Evolutionary conservation across 2,113 vertebrate genomes (phyloP).

Genomic region (Macroglossus sobrinus): DNA sequence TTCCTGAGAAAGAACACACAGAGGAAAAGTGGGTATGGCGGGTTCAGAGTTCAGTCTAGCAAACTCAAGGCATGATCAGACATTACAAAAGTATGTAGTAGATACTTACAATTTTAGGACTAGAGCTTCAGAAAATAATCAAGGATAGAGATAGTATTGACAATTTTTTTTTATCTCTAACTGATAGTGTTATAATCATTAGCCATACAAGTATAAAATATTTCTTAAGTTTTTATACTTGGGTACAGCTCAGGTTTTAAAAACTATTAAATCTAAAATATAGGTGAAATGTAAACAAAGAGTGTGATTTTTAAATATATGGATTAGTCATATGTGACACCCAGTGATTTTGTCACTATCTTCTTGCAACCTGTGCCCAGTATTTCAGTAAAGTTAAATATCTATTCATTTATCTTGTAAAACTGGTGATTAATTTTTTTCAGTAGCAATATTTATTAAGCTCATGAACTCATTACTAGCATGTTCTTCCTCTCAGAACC

Average conservation of each 20-base stretch:
- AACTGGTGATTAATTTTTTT: neutral
- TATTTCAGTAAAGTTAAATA: neutral
- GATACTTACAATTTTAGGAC: neutral
- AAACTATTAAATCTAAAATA: neutral
- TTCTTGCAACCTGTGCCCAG: neutral
- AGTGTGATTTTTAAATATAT: neutral
- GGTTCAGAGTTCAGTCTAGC: neutral
- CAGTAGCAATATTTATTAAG: neutral
- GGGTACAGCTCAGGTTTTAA: neutral
- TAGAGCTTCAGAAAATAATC: neutral
- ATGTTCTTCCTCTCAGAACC: neutral
- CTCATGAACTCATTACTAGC: neutral
- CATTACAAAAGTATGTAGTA: neutral
- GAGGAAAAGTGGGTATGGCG: neutral
- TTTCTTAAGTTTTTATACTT: conserved; percentile 1
- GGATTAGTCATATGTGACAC: neutral
- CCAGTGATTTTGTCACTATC: neutral
- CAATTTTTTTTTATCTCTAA: neutral
- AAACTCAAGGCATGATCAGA: neutral
- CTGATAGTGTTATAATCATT: neutral
- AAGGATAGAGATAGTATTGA: neutral
- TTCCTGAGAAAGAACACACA: neutral
- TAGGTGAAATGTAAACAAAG: conserved; percentile 12
- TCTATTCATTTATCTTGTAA: neutral
- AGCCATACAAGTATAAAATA: neutral